Evolutionary conservation across 2,888 invertebrate genomes (phyloP).

Genomic region (Lasius fuliginosus): DNA sequence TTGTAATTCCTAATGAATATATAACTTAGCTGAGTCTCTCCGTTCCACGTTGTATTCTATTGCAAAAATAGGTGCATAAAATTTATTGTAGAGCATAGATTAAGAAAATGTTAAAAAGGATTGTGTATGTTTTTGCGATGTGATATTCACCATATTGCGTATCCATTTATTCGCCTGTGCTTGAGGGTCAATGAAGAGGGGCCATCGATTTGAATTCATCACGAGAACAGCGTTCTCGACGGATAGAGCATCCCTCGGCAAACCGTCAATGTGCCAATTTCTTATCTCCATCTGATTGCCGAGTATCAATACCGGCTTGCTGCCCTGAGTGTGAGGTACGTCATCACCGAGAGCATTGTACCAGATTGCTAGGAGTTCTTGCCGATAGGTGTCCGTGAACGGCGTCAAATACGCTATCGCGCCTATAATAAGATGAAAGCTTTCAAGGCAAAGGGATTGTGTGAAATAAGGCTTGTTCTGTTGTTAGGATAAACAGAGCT

Average conservation of each 20-base stretch:
- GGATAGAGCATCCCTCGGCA: constrained; percentile 94
- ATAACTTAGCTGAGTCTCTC: not conserved
- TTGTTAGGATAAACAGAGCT: constrained; percentile 32
- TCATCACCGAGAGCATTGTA: constrained; percentile 86
- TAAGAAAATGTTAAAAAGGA: too few species aligned
- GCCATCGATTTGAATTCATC: constrained; percentile 94
- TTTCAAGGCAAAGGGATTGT: constrained; percentile 3
- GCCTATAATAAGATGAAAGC: constrained; percentile 85
- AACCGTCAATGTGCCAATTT: constrained; percentile 94
- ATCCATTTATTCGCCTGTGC: constrained; percentile 97
- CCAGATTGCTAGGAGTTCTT: constrained; percentile 88
- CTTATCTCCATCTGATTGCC: constrained; percentile 93
- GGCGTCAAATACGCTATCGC: constrained; percentile 94
- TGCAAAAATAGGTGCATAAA: not conserved
- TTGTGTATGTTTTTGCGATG: constrained; percentile 30
- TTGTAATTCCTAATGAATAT: not conserved
- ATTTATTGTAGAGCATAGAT: not conserved
- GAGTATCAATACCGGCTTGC: constrained; percentile 90
- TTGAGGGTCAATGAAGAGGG: constrained; percentile 97
- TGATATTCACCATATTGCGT: constrained; percentile 91
- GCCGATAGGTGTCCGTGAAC: constrained; percentile 90
- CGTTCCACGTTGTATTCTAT: not conserved
- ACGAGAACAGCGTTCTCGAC: constrained; percentile 96
- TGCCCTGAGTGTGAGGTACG: constrained; percentile 90
- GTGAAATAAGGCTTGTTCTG: constrained; percentile 16